Evolutionary conservation across 2,797 vertebrate species (phyloP).

Genomic region (Huso huso): DNA sequence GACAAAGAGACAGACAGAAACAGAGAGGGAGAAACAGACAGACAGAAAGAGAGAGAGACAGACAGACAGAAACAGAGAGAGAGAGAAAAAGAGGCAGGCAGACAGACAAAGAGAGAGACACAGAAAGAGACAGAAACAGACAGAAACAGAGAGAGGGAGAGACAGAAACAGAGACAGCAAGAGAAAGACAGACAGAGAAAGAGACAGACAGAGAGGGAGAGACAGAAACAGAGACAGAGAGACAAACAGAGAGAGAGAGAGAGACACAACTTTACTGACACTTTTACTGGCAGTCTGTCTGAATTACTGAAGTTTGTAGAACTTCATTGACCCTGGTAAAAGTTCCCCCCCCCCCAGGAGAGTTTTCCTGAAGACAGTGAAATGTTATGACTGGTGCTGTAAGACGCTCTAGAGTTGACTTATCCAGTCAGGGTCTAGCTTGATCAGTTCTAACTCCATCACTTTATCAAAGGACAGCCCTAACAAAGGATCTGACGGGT

Average conservation of each 20-base stretch:
- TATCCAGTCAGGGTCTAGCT: fast-evolving
- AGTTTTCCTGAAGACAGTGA: too few species aligned
- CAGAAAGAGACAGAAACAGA: background rate
- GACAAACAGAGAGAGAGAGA: background rate
- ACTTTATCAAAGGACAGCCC: background rate
- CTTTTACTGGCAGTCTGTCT: too few species aligned
- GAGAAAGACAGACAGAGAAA: background rate
- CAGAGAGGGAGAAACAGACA: too few species aligned
- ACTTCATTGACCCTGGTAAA: too few species aligned
- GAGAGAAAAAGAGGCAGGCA: slow-evolving; percentile 2
- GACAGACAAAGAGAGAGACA: too few species aligned
- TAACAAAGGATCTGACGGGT: background rate
- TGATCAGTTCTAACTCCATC: slow-evolving; percentile 3
- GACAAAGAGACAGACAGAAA: background rate
- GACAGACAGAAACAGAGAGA: background rate
- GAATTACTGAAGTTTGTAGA: too few species aligned
- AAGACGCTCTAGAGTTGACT: background rate
- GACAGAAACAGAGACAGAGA: too few species aligned
- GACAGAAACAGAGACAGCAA: background rate
- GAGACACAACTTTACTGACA: background rate
- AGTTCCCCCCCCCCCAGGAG: too few species aligned
- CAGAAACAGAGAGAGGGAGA: slow-evolving; percentile 1
- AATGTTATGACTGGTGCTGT: background rate
- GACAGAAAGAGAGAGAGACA: background rate
- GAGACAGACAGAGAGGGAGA: background rate